phyloP scores from a whole-genome alignment of 2,888 invertebrate genomes.

The Diplolepis rosae region DNA sequence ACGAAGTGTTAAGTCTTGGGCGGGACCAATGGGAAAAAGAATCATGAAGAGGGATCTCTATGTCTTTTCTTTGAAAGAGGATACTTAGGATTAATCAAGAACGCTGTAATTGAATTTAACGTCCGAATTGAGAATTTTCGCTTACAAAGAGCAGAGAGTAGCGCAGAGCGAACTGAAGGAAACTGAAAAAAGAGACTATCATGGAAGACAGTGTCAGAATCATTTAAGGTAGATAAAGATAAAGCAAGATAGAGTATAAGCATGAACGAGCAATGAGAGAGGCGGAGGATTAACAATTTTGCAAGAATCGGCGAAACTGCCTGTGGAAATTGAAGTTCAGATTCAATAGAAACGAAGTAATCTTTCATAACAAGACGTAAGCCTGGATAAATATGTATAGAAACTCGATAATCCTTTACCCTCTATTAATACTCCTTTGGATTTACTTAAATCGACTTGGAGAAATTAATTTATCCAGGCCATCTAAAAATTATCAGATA shows the following conservation, averaged over 20 bases:
- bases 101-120: constrained; percentile 71
- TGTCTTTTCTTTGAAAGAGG: constrained; percentile 50
- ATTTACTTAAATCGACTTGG: constrained; percentile 53
- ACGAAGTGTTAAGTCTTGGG: background rate
- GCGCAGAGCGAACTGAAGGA: constrained; percentile 47
- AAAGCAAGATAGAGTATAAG: constrained; percentile 38
- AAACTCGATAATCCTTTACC: background rate
- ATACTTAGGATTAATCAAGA: constrained; percentile 71
- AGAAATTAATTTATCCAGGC: constrained; percentile 58
- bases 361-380: constrained; percentile 32
- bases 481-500: constrained; percentile 39
- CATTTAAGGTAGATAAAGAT: constrained; percentile 14
- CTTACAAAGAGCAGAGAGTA: constrained; percentile 68
- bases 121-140: constrained; percentile 71
- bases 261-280: constrained; percentile 66
- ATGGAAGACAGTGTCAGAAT: constrained; percentile 28
- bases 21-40: constrained; percentile 2
- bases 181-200: constrained; percentile 43
- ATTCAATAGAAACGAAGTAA: constrained; percentile 37
- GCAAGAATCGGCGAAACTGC: constrained; percentile 70
- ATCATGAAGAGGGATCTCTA: constrained; percentile 8
- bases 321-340: constrained; percentile 58
- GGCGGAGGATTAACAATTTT: constrained; percentile 73
- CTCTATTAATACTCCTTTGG: constrained; percentile 56
- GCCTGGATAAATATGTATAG: background rate